Evolutionary conservation across 2,888 invertebrate species (phyloP).

Genomic region (Sceliomorpha sp.): DNA sequence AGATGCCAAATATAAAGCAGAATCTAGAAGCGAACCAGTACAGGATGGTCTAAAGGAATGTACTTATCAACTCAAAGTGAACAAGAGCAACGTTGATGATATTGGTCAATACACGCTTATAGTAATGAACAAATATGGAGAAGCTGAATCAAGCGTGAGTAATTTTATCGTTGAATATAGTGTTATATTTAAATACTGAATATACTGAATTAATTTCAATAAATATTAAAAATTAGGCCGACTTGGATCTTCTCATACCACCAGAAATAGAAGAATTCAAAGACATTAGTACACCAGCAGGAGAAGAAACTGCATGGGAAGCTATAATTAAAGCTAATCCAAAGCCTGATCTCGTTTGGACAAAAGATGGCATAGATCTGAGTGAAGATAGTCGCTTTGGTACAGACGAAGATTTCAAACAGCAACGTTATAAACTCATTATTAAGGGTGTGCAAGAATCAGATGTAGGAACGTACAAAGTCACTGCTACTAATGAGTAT

Average conservation of each 20-base stretch:
- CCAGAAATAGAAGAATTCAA: constrained; percentile 90
- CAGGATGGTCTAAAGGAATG: constrained; percentile 91
- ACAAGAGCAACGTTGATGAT: constrained; percentile 85
- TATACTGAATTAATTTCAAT: too few relatives aligned
- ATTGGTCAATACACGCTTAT: constrained; percentile 91
- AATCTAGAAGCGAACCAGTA: constrained; percentile 85
- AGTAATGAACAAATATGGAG: constrained; percentile 90
- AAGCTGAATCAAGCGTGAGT: constrained; percentile 85
- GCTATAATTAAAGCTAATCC: constrained; percentile 94
- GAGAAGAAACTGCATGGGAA: constrained; percentile 89
- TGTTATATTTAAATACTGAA: constrained; percentile 1
- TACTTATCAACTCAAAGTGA: constrained; percentile 89
- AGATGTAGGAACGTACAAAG: constrained; percentile 89
- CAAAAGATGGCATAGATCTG: constrained; percentile 84
- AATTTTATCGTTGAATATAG: background rate
- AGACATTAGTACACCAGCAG: constrained; percentile 88
- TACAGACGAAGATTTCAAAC: constrained; percentile 83
- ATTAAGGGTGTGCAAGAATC: constrained; percentile 86
- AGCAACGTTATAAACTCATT: constrained; percentile 86
- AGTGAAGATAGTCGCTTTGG: constrained; percentile 83
- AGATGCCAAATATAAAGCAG: constrained; percentile 85
- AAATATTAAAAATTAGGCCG: too few relatives aligned
- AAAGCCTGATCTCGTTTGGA: constrained; percentile 92
- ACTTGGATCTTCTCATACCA: constrained; percentile 88
- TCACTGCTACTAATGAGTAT: constrained; percentile 88